phyloP scores from a whole-genome alignment of 1,140 invertebrate genomes.

The Microvelia longipes region DNA sequence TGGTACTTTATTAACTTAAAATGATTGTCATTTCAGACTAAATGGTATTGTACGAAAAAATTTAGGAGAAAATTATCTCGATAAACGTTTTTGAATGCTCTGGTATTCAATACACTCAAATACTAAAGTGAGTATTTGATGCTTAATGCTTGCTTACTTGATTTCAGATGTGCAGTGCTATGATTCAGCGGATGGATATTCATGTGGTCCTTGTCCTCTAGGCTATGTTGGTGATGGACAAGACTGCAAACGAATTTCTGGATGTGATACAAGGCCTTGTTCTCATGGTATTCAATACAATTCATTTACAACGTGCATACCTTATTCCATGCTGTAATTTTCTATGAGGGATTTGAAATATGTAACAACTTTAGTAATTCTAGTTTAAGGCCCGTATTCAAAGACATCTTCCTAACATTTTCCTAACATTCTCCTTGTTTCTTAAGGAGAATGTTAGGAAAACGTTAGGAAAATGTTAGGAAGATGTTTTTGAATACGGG shows the following conservation, averaged over 20 bases:
- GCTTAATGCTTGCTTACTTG: not conserved
- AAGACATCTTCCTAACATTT: too few species aligned
- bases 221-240: constrained; percentile 72
- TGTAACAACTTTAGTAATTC: too few species aligned
- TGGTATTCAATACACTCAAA: not conserved
- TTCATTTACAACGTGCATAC: constrained; percentile 5
- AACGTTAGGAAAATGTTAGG: too few species aligned
- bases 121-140: not conserved
- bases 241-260: constrained; percentile 43
- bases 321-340: too few species aligned
- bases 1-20: not conserved
- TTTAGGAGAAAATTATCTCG: too few species aligned
- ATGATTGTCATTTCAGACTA: not conserved
- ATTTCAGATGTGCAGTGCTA: constrained; percentile 54
- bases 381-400: too few species aligned
- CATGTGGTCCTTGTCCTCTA: constrained; percentile 59
- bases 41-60: too few species aligned
- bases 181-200: constrained; percentile 52
- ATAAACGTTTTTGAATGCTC: not conserved
- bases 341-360: too few species aligned
- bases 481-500: too few species aligned
- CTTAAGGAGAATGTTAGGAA: too few species aligned
- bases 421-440: too few species aligned
- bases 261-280: constrained; percentile 60
- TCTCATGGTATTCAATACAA: constrained; percentile 28